Evolutionary conservation across 2,888 invertebrate species (phyloP).

Genomic region (Ornithoptera alexandrae): DNA sequence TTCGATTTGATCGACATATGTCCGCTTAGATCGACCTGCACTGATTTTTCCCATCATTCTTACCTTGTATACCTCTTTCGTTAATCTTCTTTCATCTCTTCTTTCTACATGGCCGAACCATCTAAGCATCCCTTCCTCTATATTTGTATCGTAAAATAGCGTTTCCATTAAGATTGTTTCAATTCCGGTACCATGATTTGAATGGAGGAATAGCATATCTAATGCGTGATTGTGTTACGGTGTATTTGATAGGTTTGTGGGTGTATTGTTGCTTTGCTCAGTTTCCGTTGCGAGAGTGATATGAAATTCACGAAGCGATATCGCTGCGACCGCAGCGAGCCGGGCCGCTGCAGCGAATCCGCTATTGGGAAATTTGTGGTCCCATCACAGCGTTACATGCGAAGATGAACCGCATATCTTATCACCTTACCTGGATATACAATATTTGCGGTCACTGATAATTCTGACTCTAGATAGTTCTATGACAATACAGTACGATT

Average conservation of each 20-base stretch:
- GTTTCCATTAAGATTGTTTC: too few species aligned
- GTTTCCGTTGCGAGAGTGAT: slow-evolving; percentile 4
- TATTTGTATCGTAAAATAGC: too few species aligned
- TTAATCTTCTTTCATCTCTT: too few species aligned
- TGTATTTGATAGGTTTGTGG: slow-evolving; percentile 7
- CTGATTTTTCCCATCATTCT: too few species aligned
- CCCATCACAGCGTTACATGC: slow-evolving; percentile 1
- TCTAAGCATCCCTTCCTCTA: too few species aligned
- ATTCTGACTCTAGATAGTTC: too few species aligned
- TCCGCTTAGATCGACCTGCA: too few species aligned
- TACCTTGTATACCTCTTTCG: too few species aligned
- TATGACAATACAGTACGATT: too few species aligned
- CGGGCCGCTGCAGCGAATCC: slow-evolving; percentile 1
- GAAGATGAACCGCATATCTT: not conserved
- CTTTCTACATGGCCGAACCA: too few species aligned
- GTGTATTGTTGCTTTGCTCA: slow-evolving; percentile 8
- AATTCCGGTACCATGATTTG: not conserved
- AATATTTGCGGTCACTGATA: too few species aligned
- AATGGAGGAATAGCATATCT: slow-evolving; percentile 7
- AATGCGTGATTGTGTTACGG: not conserved
- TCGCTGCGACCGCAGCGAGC: slow-evolving; percentile 16
- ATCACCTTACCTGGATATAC: not conserved
- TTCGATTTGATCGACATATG: too few species aligned
- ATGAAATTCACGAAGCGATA: slow-evolving; percentile 17
- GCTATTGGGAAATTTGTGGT: slow-evolving; percentile 24